Conservation (phyloP, 2,113 vertebrate species). For the Phyllopteryx taeniolatus region DNA sequence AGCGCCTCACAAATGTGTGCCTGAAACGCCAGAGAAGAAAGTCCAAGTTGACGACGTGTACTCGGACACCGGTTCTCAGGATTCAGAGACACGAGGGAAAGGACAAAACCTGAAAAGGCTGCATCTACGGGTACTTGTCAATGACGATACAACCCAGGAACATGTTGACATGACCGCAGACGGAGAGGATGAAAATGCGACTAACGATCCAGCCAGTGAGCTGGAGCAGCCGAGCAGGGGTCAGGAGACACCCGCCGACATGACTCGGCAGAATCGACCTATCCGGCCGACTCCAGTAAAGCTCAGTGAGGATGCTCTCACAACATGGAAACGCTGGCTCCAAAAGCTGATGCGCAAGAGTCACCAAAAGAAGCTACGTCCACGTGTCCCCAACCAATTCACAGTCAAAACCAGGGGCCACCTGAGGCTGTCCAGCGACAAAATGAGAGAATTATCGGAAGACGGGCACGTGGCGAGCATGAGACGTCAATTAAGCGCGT, state of each 20-base stretch:
- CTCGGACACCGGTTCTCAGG: slow-evolving; percentile 1
- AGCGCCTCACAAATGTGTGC: not conserved
- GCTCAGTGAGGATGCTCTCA: slow-evolving; percentile 20
- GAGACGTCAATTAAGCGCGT: slow-evolving; percentile 32
- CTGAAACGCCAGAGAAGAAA: slow-evolving; percentile 25
- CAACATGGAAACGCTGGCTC: slow-evolving; percentile 68
- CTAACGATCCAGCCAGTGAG: too few species aligned
- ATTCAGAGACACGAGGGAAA: not conserved
- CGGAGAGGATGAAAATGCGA: not conserved
- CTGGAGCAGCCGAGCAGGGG: not conserved
- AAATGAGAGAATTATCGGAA: not conserved
- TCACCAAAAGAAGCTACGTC: not conserved
- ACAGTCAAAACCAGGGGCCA: not conserved
- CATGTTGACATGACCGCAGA: accelerated
- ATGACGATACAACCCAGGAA: not conserved
- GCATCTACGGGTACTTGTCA: slow-evolving; percentile 27
- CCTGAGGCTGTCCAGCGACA: not conserved
- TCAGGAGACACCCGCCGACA: not conserved
- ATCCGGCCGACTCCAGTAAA: not conserved
- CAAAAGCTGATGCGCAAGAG: slow-evolving; percentile 35
- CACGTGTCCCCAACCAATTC: not conserved
- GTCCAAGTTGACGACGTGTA: accelerated
- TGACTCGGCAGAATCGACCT: accelerated
- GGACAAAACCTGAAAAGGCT: accelerated
- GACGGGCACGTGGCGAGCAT: slow-evolving; percentile 7